phyloP scores from a whole-genome alignment of 1,140 invertebrate species.

The Ceratoteleas bidentatus region DNA sequence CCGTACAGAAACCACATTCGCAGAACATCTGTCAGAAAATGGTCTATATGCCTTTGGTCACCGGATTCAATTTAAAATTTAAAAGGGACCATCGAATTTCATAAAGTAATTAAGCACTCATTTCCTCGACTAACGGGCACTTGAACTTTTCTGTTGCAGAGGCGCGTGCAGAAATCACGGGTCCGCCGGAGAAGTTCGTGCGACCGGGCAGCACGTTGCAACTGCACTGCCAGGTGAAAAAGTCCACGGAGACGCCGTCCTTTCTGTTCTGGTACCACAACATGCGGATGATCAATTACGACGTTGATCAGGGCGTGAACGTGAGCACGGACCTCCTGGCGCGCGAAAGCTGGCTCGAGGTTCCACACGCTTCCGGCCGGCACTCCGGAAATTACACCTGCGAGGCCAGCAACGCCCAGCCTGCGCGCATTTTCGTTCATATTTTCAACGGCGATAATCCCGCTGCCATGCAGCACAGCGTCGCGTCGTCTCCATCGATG shows the following conservation, averaged over 20 bases:
- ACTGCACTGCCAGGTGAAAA: conserved; percentile 89
- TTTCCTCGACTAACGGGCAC: too few species aligned
- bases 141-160: conserved; percentile 83
- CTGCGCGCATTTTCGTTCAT: conserved; percentile 91
- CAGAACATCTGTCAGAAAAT: too few species aligned
- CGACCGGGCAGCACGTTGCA: conserved; percentile 91
- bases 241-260: conserved; percentile 90
- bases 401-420: conserved; percentile 91
- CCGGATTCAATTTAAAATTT: too few species aligned
- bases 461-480: conserved; percentile 83
- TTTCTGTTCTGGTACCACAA: conserved; percentile 96
- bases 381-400: conserved; percentile 95
- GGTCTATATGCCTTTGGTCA: too few species aligned
- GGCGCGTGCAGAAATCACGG: conserved; percentile 91
- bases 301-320: conserved; percentile 90
- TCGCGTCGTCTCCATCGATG: conserved; percentile 72
- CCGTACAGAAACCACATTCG: too few species aligned
- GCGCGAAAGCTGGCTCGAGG: conserved; percentile 85
- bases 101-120: too few species aligned
- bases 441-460: conserved; percentile 90
- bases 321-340: conserved; percentile 86
- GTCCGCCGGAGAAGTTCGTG: conserved; percentile 91
- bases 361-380: conserved; percentile 84
- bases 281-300: conserved; percentile 94
- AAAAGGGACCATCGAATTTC: too few species aligned